These are phyloP conservation scores for Philopotamus ludificatus DNA, from an alignment of 1,140 invertebrate genomes.

Conservation along the genomic window DNA sequence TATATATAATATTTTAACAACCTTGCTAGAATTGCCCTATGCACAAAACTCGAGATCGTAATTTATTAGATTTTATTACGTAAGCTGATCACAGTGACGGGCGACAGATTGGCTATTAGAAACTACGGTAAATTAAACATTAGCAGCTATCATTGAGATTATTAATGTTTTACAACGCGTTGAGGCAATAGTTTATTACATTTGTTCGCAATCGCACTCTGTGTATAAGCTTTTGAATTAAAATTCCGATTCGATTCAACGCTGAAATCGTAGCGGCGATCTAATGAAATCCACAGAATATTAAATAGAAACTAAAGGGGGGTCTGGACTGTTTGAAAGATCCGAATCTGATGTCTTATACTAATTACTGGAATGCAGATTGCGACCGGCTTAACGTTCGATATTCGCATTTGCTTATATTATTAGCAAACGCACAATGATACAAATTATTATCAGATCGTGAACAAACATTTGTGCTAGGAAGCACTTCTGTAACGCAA, in stretches of 20 bases:
- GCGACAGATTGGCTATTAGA: neutral
- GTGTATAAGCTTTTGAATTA: too few species aligned
- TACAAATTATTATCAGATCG: conserved; percentile 27
- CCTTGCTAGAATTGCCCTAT: neutral
- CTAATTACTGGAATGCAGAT: conserved; percentile 8
- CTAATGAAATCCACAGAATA: too few species aligned
- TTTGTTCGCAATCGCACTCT: too few species aligned
- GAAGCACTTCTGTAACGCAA: too few species aligned
- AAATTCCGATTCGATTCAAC: too few species aligned
- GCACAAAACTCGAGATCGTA: too few species aligned
- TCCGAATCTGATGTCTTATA: conserved; percentile 2
- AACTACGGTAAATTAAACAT: neutral
- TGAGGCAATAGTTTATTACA: neutral
- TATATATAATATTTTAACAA: conserved; percentile 15
- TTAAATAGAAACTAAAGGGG: neutral
- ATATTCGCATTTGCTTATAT: conserved; percentile 12
- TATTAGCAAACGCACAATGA: conserved; percentile 11
- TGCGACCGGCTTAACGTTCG: neutral
- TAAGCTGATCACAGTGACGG: neutral
- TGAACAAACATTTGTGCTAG: conserved; percentile 9
- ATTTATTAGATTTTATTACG: too few species aligned
- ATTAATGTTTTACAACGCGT: neutral
- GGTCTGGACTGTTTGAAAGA: neutral
- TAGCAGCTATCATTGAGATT: neutral
- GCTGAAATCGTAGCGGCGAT: too few species aligned